These are phyloP conservation scores for Artemia sinica DNA, from an alignment of 2,888 invertebrate species.

Conservation along the genomic window DNA sequence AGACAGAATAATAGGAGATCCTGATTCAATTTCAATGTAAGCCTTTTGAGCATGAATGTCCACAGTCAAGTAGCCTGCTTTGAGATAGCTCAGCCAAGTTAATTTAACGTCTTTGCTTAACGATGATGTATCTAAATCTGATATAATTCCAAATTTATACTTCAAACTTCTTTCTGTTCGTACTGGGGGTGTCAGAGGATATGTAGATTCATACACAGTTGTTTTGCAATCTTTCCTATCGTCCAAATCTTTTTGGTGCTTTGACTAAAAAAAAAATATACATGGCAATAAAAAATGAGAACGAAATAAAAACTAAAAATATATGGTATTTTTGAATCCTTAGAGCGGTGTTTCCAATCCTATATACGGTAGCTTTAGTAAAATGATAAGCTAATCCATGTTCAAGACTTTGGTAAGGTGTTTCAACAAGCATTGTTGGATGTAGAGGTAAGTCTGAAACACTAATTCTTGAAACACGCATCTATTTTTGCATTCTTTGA, in stretches of 20 bases:
- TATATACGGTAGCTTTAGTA: not conserved
- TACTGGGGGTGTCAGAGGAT: slow-evolving; percentile 56
- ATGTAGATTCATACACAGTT: slow-evolving; percentile 51
- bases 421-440: too few relatives aligned
- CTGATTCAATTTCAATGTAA: slow-evolving; percentile 54
- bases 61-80: slow-evolving; percentile 59
- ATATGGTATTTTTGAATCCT: not conserved
- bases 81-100: slow-evolving; percentile 62
- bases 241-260: not conserved
- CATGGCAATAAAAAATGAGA: not conserved
- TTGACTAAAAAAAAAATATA: not conserved
- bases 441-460: too few relatives aligned
- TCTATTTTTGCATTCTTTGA: too few relatives aligned
- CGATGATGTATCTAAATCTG: slow-evolving; percentile 80
- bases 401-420: too few relatives aligned
- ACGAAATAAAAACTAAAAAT: not conserved
- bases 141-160: slow-evolving; percentile 71
- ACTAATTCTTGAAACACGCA: too few relatives aligned
- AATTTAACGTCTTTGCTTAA: slow-evolving; percentile 43
- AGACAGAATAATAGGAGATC: slow-evolving; percentile 42
- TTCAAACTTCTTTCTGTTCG: slow-evolving; percentile 43
- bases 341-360: not conserved
- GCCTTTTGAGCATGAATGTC: slow-evolving; percentile 40
- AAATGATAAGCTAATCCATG: not conserved
- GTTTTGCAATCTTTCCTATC: not conserved